A percentile compares a stretch with the other conserved stretches of the same genome.
Evolutionary conservation across 2,888 invertebrate genomes (phyloP).

Genomic region (Cremastinae sp.): DNA sequence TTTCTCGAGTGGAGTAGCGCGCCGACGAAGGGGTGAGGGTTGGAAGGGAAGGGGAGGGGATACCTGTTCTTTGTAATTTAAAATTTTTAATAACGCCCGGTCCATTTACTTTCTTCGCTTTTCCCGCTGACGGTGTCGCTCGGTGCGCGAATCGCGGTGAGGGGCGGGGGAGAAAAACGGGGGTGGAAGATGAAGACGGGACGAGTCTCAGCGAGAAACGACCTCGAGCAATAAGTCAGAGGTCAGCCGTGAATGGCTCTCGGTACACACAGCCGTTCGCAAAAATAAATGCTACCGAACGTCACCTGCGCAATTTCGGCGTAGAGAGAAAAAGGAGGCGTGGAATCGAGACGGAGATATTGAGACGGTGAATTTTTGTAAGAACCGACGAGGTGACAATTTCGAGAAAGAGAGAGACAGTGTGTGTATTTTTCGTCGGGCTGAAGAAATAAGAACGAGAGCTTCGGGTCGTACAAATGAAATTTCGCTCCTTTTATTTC

Average conservation of each 20-base stretch:
- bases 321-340: background rate
- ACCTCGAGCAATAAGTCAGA: constrained; percentile 57
- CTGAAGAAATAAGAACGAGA: too few relatives aligned
- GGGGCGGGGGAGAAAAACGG: constrained; percentile 4
- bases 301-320: constrained; percentile 28
- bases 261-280: constrained; percentile 6
- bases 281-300: background rate
- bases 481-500: background rate
- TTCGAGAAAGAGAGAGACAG: background rate
- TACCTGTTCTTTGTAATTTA: constrained; percentile 52
- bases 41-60: background rate
- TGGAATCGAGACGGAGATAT: background rate
- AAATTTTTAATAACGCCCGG: constrained; percentile 61
- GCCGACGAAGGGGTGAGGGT: too few relatives aligned
- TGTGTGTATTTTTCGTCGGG: background rate
- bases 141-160: background rate
- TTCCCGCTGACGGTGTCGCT: constrained; percentile 29
- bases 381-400: background rate
- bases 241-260: constrained; percentile 38
- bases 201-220: constrained; percentile 20
- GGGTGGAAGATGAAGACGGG: constrained; percentile 15
- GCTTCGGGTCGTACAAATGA: background rate
- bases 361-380: background rate
- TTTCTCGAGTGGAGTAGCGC: background rate
- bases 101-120: constrained; percentile 46